phyloP scores from a whole-genome alignment of 2,888 invertebrate genomes.

The Cacoxenus indagator region DNA sequence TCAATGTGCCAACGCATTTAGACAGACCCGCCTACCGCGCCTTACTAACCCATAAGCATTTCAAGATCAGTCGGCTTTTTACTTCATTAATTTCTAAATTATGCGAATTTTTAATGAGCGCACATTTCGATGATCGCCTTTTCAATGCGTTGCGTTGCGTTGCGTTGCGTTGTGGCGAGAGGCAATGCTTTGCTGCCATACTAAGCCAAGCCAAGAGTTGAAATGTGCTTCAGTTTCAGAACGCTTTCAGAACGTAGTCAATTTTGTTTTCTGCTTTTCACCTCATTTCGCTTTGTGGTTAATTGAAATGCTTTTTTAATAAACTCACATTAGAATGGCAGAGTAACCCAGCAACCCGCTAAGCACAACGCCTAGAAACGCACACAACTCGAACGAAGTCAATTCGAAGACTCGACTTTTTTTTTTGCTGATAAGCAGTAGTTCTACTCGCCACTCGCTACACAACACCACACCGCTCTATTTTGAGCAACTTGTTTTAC shows the following conservation, averaged over 20 bases:
- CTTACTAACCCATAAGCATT: not conserved
- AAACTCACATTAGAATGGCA: constrained; percentile 18
- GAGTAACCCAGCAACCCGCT: too few relatives aligned
- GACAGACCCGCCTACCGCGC: not conserved
- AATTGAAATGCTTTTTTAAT: constrained; percentile 21
- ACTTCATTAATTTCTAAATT: constrained; percentile 65
- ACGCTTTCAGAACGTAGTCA: not conserved
- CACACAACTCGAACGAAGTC: too few relatives aligned
- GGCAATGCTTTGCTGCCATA: too few relatives aligned
- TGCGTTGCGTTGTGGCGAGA: not conserved
- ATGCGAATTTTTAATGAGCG: constrained; percentile 65
- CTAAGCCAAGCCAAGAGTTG: too few relatives aligned
- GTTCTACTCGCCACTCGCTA: not conserved
- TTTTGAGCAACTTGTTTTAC: not conserved
- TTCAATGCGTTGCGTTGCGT: constrained; percentile 12
- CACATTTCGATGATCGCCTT: constrained; percentile 62
- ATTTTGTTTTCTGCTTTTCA: not conserved
- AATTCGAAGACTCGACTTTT: too few relatives aligned
- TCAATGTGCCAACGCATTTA: not conserved
- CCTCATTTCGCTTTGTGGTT: constrained; percentile 1
- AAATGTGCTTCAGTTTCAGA: too few relatives aligned
- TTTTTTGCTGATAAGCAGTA: too few relatives aligned
- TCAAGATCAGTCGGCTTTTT: constrained; percentile 13
- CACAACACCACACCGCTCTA: not conserved
- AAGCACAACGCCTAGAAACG: too few relatives aligned